Evolutionary conservation across 2,113 vertebrate genomes (phyloP), one percentile per base, ranked within the genome.

Genomic region (Pyxicephalus adspersus): DNA sequence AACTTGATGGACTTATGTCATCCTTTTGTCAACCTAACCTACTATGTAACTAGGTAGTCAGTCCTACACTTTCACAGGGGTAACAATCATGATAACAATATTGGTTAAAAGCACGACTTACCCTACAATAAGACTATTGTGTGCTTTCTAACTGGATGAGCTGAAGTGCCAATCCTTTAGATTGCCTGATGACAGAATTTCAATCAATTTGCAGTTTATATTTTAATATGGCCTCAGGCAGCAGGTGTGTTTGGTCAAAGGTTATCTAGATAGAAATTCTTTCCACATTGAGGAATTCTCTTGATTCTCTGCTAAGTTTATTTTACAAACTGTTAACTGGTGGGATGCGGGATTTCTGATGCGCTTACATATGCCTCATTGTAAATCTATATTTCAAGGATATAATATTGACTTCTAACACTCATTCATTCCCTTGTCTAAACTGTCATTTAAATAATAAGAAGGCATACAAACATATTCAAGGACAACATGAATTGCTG

Each of bases 231-330:
- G 77, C 78, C 58, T 64, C 18, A 71, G 67, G 78, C 78, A 63
- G 25, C 78, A 80, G 67, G 78, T 80, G 67, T 72, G 57, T 64
- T 25, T 80, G 66, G 78, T 80, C 67, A 80, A 28, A 72, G 78
- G 78, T 80, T 80, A 80, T 80, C 78, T 80, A 17, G 20, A 72
- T 52, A 72, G 67, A 52, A 63, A 80, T 80, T 80, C 78, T 80
- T 80, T 80, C 78, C 67, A 80, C 26, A 23, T 5, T 19, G 38
- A 54, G 72, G 58, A 71, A 72, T 80, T 80, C 45, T 25, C 45
- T 25, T 64, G 19, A 51, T 64, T 31, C 66, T 34, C 23, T 8
- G 23, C 25, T 80, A 15, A 38, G 77, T 68, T 79, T 68, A 58
- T 68, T 80, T 61, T 61, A 50, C 65, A 68, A 34, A 28, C 50